Evolutionary conservation across 2,797 vertebrate genomes (phyloP).

Genomic region (Botia kubotai): DNA sequence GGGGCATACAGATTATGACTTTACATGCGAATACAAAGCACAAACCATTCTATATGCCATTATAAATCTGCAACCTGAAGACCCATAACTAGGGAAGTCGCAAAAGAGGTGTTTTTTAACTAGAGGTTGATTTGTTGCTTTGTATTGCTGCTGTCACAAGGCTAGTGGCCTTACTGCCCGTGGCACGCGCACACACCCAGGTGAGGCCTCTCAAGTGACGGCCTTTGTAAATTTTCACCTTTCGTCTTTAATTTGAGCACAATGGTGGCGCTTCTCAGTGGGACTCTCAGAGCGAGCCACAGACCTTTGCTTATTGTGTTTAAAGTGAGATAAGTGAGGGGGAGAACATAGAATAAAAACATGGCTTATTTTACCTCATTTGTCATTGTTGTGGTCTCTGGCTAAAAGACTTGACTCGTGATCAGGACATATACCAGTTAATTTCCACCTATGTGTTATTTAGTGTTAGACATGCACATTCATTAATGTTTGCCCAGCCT

Average conservation of each 20-base stretch:
- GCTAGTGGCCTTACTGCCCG: conserved; percentile 59
- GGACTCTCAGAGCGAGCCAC: conserved; percentile 62
- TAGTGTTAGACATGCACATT: background rate
- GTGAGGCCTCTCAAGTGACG: conserved; percentile 73
- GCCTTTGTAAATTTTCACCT: conserved; percentile 64
- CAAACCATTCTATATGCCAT: conserved; percentile 17
- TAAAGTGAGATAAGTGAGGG: conserved; percentile 60
- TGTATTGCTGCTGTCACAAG: conserved; percentile 42
- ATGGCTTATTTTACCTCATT: conserved; percentile 63
- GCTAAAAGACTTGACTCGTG: conserved; percentile 32
- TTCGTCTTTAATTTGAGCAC: conserved; percentile 63
- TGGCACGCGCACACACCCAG: conserved; percentile 63
- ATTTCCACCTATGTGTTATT: conserved; percentile 26
- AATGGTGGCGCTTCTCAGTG: conserved; percentile 63
- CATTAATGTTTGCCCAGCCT: background rate
- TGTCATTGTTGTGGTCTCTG: conserved; percentile 49
- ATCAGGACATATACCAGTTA: background rate
- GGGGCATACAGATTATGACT: conserved; percentile 35
- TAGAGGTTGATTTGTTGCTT: conserved; percentile 52
- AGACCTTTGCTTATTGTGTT: conserved; percentile 68
- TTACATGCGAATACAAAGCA: conserved; percentile 26
- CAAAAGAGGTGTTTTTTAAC: conserved; percentile 27
- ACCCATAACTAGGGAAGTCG: conserved; percentile 42
- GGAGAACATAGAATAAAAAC: conserved; percentile 56
- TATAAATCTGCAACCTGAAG: conserved; percentile 37